Evolutionary conservation across 2,888 invertebrate genomes (phyloP), one percentile per base, ranked within the genome.

Genomic region (Pyrrhosoma nymphula): DNA sequence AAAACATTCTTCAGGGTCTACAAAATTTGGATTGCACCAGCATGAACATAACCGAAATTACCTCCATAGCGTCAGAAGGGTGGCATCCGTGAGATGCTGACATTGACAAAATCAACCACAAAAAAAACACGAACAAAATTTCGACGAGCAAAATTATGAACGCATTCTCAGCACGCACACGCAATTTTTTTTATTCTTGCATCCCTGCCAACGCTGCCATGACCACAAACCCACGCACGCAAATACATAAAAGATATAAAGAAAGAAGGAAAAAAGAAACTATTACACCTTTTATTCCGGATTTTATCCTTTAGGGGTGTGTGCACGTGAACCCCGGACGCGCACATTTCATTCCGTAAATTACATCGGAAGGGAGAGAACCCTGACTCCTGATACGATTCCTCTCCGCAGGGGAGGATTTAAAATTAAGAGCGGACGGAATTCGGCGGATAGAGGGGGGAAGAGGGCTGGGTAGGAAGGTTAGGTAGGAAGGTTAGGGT

Each of bases 351-450:
- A 82, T 35, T 82, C 82, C 82, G 30, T 82, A 82, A 82, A 82
- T 82, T 82, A 82, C 82, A 82, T 35, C 82, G 82, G 82, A 82
- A 82, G 14, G 35, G 82, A 60, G 82, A 60, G 35, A 35, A 82
- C 35, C 82, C n/a, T 35, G 82, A 82, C 82, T 82, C 82, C 82
- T 82, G 82, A 82, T 82, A 82, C 82, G 82, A 82, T 82, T 82
- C 18, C 82, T 35, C 35, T 82, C 35, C 82, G 35, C 14, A 30
- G 30, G 82, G 82, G 82, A 35, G 82, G 82, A 82, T 82, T 82
- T 35, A 82, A 82, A 82, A 82, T 82, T 82, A 82, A 82, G 82
- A 35, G 82, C 82, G 30, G 35, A 35, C 35, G 82, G 16, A 35
- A 35, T 82, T 35, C 82, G 35, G 82, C 12, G 82, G 82, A 69